Evolutionary conservation across 2,113 vertebrate species (phyloP), one percentile per base, ranked within the genome.

Genomic region (Hippocampus mohnikei): DNA sequence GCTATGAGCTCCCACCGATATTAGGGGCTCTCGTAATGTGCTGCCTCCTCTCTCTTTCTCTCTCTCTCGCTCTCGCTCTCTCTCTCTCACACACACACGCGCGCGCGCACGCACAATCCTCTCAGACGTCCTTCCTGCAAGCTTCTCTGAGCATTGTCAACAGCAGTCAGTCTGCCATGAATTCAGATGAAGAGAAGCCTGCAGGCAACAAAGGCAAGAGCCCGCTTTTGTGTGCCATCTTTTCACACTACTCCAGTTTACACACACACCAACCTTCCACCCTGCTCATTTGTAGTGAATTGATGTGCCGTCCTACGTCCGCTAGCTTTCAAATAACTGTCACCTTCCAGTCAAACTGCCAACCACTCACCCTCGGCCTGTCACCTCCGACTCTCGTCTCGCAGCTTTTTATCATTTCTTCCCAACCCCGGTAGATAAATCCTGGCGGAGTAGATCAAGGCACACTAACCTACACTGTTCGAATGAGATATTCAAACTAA

Each of bases 1-100:
- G 15, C 72, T 25, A 50, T 62, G 76, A 59, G 77, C 76, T 91
- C 88, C 90, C 88, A 91, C 86, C 84, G 82, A 85, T 89, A 87
- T 90, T 91, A 87, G 85, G 76, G 83, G 78, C 81, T 85, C 62
- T 64, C 70, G 56, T 67, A 72, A 74, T 75, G 68, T 59, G 46
- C 40, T 29, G 62, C 70, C 62, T 63, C 53, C 42, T 58, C 27
- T 66, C 5, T 37, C 5, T 37, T 2, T 29, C 2, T 29, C 33
- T 0, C 2, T 37, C 33, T 37, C 33, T 33, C 33, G 5, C 33
- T 6, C 33, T 33, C 33, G 5, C 33, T 33, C 5, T 33, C 33
- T 37, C 33, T 37, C 33, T 41, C 67, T 59, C 59, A 20, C 61
- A 50, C 67, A 55, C 29, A 50, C 72, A 29, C 73, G 66, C 73